phyloP scores from a whole-genome alignment of 2,888 invertebrate genomes.

The Trachelus stipa region DNA sequence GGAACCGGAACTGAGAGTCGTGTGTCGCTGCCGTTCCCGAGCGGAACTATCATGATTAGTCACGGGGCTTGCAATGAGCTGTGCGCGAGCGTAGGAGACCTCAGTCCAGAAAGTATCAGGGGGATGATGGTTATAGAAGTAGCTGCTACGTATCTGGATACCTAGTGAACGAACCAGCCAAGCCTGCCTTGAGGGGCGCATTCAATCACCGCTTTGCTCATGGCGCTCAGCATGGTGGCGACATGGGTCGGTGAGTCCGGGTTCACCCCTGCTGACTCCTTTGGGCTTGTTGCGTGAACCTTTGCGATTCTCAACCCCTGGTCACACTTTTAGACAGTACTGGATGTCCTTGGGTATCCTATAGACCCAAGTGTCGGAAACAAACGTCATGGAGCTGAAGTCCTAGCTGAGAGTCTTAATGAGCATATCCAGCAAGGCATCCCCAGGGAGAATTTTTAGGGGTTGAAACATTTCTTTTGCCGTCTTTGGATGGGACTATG shows the following conservation, averaged over 20 bases:
- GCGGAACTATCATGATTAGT: slow-evolving; percentile 67
- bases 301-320: background rate
- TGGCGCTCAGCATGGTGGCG: slow-evolving; percentile 18
- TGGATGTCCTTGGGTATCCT: background rate
- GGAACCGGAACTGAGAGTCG: slow-evolving; percentile 66
- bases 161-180: background rate
- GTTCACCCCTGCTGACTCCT: slow-evolving; percentile 14
- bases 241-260: slow-evolving; percentile 32
- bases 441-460: background rate
- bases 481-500: background rate
- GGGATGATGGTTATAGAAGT: slow-evolving; percentile 15
- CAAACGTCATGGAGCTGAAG: background rate
- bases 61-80: slow-evolving; percentile 61
- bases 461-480: background rate
- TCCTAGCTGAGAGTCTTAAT: background rate
- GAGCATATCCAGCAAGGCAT: background rate
- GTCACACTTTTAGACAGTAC: background rate
- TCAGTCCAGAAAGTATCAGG: slow-evolving; percentile 6
- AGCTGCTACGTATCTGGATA: background rate
- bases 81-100: slow-evolving; percentile 3
- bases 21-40: slow-evolving; percentile 65
- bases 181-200: slow-evolving; percentile 9
- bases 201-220: slow-evolving; percentile 24
- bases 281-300: slow-evolving; percentile 13
- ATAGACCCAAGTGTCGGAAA: background rate